phyloP scores from a whole-genome alignment of 2,113 vertebrate species.

The Bolborhynchus lineola region DNA sequence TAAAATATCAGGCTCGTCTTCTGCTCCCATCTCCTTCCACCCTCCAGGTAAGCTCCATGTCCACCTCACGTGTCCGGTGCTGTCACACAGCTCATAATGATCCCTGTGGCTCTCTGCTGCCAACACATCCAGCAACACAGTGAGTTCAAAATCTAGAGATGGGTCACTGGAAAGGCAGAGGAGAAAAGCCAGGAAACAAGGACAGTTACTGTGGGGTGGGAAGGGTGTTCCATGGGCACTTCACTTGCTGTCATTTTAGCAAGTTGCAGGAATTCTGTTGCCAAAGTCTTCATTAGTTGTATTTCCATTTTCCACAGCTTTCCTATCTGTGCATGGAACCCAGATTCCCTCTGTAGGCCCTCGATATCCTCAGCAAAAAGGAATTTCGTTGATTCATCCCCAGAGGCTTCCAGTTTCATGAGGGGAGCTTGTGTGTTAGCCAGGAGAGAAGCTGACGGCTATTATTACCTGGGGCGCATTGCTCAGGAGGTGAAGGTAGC shows the following conservation, averaged over 20 bases:
- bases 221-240: not conserved
- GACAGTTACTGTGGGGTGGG: not conserved
- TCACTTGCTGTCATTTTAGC: not conserved
- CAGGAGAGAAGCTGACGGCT: constrained; percentile 62
- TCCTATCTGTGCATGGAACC: not conserved
- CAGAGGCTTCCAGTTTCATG: not conserved
- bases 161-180: not conserved
- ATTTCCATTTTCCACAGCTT: constrained; percentile 21
- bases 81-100: not conserved
- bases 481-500: constrained; percentile 42
- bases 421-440: constrained; percentile 62
- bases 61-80: not conserved
- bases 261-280: not conserved
- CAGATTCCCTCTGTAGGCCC: not conserved
- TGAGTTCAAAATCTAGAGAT: constrained; percentile 2
- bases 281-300: not conserved
- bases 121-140: not conserved
- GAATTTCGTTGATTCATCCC: not conserved
- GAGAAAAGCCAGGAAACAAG: not conserved
- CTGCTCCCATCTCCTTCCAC: not conserved
- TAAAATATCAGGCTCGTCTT: not conserved
- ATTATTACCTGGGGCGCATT: constrained; percentile 65
- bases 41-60: not conserved
- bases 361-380: not conserved
- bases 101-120: not conserved